These are phyloP conservation scores for Ectropis grisescens DNA, from an alignment of 1,140 invertebrate species.

Conservation along the genomic window DNA sequence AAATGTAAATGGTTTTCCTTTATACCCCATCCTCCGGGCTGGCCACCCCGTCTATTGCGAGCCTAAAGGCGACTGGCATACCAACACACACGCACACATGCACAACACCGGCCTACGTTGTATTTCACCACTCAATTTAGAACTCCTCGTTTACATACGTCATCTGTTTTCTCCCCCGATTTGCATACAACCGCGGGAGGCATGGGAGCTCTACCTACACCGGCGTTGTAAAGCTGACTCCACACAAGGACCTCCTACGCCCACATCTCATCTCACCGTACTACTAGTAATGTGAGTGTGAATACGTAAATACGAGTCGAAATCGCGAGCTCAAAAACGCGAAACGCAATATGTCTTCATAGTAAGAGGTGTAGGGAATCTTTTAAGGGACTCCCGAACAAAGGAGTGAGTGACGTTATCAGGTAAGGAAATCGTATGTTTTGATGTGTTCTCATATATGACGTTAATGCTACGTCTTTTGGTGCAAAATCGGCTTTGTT, in stretches of 20 bases:
- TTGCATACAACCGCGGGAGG: constrained; percentile 36
- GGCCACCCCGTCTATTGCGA: constrained; percentile 60
- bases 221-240: constrained; percentile 51
- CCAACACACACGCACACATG: constrained; percentile 57
- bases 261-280: constrained; percentile 56
- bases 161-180: constrained; percentile 30
- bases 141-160: constrained; percentile 49
- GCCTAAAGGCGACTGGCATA: constrained; percentile 66
- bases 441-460: constrained; percentile 33
- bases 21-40: constrained; percentile 65
- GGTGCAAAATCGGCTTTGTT: background rate
- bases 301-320: constrained; percentile 65
- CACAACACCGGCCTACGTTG: constrained; percentile 41
- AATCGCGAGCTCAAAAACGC: constrained; percentile 65
- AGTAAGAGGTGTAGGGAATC: constrained; percentile 53
- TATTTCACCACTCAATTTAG: constrained; percentile 42
- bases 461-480: constrained; percentile 3
- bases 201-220: constrained; percentile 22
- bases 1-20: constrained; percentile 73
- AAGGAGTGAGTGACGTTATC: constrained; percentile 45
- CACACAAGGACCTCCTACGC: constrained; percentile 36
- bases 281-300: constrained; percentile 62
- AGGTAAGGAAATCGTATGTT: constrained; percentile 44
- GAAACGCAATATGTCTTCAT: constrained; percentile 68
- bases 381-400: constrained; percentile 46